Evolutionary conservation across 2,113 vertebrate species (phyloP).

Genomic region (Pithys albifrons): DNA sequence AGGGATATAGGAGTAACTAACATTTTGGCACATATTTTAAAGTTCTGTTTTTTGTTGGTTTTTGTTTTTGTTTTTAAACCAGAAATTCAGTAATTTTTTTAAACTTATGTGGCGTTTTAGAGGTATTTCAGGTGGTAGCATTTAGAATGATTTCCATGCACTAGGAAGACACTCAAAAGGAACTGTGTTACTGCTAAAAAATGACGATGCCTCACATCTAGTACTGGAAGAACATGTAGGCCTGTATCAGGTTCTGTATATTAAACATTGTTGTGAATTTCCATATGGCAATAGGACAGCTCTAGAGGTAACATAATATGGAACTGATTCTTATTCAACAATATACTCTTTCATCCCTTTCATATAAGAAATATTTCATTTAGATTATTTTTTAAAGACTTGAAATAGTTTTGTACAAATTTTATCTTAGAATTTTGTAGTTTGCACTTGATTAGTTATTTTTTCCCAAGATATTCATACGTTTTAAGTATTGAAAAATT

Average conservation of each 20-base stretch:
- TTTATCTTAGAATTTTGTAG: background rate
- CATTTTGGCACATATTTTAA: background rate
- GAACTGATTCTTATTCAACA: background rate
- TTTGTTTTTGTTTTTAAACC: background rate
- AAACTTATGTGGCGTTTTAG: background rate
- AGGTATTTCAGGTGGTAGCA: background rate
- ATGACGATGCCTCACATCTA: background rate
- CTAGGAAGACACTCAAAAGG: background rate
- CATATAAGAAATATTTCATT: background rate
- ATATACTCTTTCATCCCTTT: background rate
- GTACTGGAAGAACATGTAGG: background rate
- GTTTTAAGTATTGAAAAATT: background rate
- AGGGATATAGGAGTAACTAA: background rate
- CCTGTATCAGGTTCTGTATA: background rate
- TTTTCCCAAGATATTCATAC: background rate
- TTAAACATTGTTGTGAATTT: background rate
- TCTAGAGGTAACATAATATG: background rate
- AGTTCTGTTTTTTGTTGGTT: background rate
- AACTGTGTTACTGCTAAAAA: background rate
- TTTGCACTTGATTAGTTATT: background rate
- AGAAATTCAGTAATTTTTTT: background rate
- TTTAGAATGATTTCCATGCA: background rate
- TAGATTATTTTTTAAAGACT: background rate
- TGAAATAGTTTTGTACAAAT: background rate
- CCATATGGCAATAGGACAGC: background rate